Conservation (phyloP, 1,140 invertebrate species). For the Danaus plexippus region DNA sequence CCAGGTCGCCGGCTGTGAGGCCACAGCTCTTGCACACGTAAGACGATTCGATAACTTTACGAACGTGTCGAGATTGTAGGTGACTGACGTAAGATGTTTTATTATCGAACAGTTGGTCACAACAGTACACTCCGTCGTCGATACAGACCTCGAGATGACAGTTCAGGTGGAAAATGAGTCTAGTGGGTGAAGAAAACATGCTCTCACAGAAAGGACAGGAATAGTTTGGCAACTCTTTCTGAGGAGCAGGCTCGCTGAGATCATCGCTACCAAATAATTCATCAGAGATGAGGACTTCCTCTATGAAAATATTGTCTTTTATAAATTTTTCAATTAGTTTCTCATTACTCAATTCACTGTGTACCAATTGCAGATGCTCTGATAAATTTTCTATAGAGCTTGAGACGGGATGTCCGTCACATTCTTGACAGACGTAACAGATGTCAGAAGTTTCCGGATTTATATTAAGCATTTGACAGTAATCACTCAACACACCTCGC, state of each 20-base stretch:
- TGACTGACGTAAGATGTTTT: constrained; percentile 36
- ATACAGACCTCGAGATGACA: constrained; percentile 34
- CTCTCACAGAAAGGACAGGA: constrained; percentile 49
- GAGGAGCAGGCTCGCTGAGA: constrained; percentile 3
- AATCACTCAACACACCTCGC: constrained; percentile 31
- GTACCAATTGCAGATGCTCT: constrained; percentile 30
- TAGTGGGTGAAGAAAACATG: constrained; percentile 41
- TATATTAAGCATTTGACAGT: constrained; percentile 30
- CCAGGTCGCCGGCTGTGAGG: constrained; percentile 14
- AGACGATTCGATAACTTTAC: constrained; percentile 1
- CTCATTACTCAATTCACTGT: constrained; percentile 17
- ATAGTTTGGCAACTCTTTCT: constrained; percentile 17
- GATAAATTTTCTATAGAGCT: constrained; percentile 23
- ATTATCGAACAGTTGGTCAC: constrained; percentile 26
- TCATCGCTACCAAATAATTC: constrained; percentile 17
- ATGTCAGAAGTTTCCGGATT: constrained; percentile 30
- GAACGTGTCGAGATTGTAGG: constrained; percentile 34
- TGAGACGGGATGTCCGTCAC: constrained; percentile 20
- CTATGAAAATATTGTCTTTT: constrained; percentile 44
- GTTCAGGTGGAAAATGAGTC: constrained; percentile 43
- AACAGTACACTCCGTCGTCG: constrained; percentile 35
- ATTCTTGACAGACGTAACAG: constrained; percentile 47
- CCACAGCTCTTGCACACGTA: constrained; percentile 37
- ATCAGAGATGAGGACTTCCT: constrained; percentile 32
- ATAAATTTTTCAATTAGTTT: constrained; percentile 34